Conservation (phyloP, 2,797 vertebrate genomes). For the Jordanella pulchra region DNA sequence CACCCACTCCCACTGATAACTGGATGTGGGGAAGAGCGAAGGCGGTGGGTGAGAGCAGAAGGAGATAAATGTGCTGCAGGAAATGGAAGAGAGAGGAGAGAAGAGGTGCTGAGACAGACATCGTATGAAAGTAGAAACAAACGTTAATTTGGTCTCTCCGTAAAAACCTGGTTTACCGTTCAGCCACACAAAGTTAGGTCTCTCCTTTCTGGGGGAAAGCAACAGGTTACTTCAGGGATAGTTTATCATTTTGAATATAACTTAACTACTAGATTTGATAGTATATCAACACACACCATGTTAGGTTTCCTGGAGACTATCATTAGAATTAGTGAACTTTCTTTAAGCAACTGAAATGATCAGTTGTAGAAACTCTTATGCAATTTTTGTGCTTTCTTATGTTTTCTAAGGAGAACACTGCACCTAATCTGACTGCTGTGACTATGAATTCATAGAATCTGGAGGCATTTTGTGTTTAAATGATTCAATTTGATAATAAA, state of each 20-base stretch:
- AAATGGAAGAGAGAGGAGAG: slow-evolving; percentile 8
- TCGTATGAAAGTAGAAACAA: background rate
- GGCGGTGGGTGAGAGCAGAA: slow-evolving; percentile 38
- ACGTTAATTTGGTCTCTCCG: slow-evolving; percentile 1
- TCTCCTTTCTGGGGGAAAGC: background rate
- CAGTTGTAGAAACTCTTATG: background rate
- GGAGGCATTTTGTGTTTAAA: too few species aligned
- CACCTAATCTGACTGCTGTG: too few species aligned
- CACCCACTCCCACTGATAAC: slow-evolving; percentile 32
- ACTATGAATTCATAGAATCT: too few species aligned
- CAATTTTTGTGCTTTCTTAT: too few species aligned
- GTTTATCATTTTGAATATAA: background rate
- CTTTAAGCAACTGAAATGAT: background rate
- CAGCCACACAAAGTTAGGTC: background rate
- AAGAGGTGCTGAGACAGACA: slow-evolving; percentile 5
- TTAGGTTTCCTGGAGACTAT: background rate
- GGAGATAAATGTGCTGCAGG: slow-evolving; percentile 39
- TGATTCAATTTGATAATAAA: too few species aligned
- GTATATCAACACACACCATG: background rate
- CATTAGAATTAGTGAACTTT: background rate
- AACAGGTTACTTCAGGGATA: background rate
- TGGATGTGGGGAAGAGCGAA: slow-evolving; percentile 9
- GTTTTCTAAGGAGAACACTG: too few species aligned
- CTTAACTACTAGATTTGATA: background rate
- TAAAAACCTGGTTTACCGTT: background rate